Base-by-base conservation (phyloP, 2,888 invertebrate species). In the Steinernema carpocapsae region DNA sequence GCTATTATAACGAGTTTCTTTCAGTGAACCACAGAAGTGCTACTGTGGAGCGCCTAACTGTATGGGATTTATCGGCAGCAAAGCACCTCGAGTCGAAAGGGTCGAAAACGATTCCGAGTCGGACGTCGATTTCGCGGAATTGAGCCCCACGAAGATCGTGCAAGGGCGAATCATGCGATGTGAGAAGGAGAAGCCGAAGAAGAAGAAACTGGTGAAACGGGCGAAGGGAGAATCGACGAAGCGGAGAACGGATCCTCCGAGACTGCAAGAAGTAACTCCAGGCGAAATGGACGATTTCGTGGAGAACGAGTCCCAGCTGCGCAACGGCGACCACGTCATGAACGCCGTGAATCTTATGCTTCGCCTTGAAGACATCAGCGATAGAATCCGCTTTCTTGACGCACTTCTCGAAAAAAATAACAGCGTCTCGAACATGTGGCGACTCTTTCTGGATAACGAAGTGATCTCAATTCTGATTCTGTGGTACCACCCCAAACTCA, bases 11-110 rank as follows among this genome's bases (percentile, higher is more conserved):
- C 24, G 29, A 37, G 29, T 1, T 64, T 24, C 48, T 76, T 83
- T 19, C 88, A 94, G 95, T 4, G 93, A 94, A 89, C 94, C 96
- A 0, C 97, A 97, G 89, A 92, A 92, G 77, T 97, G 97, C 89
- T 95, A 91, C 88, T 97, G 97, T 88, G 94, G 94, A 82, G 91
- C 95, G 0, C 87, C 91, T 12, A 92, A 92, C 83, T 97, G 97
- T 88, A 92, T 95, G 37, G 97, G 97, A 0, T 95, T 94, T 93
- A 94, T 97, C 78, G 97, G 97, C 0, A 85, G 86, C 19, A 26
- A 64, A 37, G 64, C 64, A 29, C 32, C 64, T 3, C 29, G 64
- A 10, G 64, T 37, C 1, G 64, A 64, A 32, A 64, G 26, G 19
- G 52, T 22, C 2, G 26, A 17, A 29, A 29, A n/a, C 22, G 71